Evolutionary conservation across 1,140 invertebrate species (phyloP), one percentile per base, ranked within the genome.

Genomic region (Parapsyche elsis): DNA sequence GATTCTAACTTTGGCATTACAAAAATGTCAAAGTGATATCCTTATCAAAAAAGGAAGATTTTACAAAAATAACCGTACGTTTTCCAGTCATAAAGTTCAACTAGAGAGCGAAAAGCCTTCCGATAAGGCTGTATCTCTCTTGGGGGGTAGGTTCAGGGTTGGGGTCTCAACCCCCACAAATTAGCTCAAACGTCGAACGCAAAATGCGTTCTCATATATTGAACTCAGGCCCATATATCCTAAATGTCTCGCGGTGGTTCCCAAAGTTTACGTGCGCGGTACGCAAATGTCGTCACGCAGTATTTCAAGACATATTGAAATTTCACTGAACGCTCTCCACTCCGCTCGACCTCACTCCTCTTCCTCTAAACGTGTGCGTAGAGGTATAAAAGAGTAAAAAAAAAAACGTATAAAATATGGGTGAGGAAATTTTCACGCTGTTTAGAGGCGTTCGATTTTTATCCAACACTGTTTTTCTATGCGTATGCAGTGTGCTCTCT

Each of bases 161-260:
- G 19, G 26, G 24, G 26, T 12, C 26, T 44, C n/a, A 53, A 16
- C 70, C 70, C 23, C 70, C 73, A 75, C 73, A 75, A 75, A 75
- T 75, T 75, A 19, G 73, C 12, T 74, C 71, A 74, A 74, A 74
- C 71, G 71, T 74, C 71, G 71, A 74, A 74, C 71, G 71, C 73
- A 57, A 75, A 73, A 75, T 75, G 44, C 73, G 46, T 57, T 75
- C 73, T 75, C 73, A 75, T 75, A 75, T 75, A 75, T 75, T 30
- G 73, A 75, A 57, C 45, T 12, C 14, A 1, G 23, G 49, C 9
- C 49, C 73, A 75, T 75, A 75, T 75, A 75, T 75, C 49, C 73
- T 16, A 49, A 74, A 74, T 74, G 71, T 74, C 71, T 16, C 44
- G 45, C 26, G 45, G 46, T 57, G 24, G 23, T 57, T 73, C 44